Base-by-base conservation (phyloP, 2,888 invertebrate species). In the Cyclophora punctaria region DNA sequence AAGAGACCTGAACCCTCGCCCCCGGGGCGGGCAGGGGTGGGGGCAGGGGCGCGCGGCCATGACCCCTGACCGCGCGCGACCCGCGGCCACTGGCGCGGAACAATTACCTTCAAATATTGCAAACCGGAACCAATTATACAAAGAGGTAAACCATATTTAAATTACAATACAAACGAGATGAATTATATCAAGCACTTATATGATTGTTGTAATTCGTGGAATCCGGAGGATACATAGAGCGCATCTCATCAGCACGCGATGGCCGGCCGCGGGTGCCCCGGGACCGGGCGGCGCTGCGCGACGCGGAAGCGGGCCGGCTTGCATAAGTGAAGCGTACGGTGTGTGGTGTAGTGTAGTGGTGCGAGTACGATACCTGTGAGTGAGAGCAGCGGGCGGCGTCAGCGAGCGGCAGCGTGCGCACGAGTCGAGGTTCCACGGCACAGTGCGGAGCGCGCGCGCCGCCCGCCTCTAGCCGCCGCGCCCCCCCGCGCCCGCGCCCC, bases 331-430 rank as follows among this genome's bases (percentile, higher is more conserved):
- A 20, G 20, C 20, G 20, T 20, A 20, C 20, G 20, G 20, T 20
- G 20, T 20, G 37, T 37, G 5, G 37, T 37, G 5, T 4, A 37
- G 37, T 37, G 37, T 37, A 37, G 37, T 37, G 37, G 75, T 56
- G 71, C 73, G 72, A 65, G 57, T 61, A 63, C 78, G 71, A 71
- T 75, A 79, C 79, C 76, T 78, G 71, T 73, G 73, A 67, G 69
- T 71, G 78, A 78, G 69, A 80, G 80, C 56, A 56, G 57, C 52
- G 58, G 4, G 63, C 55, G 56, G 57, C 58, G 20, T 55, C 58
- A 20, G 53, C 51, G 50, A 59, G 58, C 67, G 72, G 73, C 20
- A 77, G 73, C 84, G 84, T 67, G 80, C 73, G 77, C 55, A 69
- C 74, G 72, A 62, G 56, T 60, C 64, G 79, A 69, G 71, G 74